Evolutionary conservation across 2,113 vertebrate species (phyloP), one percentile per base, ranked within the genome.

Genomic region (Clarias magur): DNA sequence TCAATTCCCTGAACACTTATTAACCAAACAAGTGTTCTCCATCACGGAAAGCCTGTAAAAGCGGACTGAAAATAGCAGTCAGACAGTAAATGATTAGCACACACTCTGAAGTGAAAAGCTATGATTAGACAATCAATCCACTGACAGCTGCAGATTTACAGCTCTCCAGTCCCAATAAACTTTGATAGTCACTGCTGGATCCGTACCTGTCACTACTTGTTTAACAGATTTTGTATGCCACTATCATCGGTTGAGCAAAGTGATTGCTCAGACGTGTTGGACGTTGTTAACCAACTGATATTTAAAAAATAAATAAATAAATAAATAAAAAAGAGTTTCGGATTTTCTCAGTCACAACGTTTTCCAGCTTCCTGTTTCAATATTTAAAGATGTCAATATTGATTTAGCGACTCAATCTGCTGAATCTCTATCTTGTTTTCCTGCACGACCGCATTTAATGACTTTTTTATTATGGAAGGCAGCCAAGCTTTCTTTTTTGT

Each of bases 11-110:
- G n/a, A 80, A 80, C 48, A 27, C 30, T 59, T 21, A 34, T 54
- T 78, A 87, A 87, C 59, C 68, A 12, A 83, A 79, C 81, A 83
- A 87, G 25, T 17, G 81, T 83, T 73, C 60, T 59, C 59, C 54
- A 88, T 72, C 70, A 73, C 8, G 25, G 19, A 21, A 62, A 12
- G 79, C 65, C 19, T 82, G 84, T 30, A 81, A 65, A 83, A 87
- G 73, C 53, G 15, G 65, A 63, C 80, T 75, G 80, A 65, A 85
- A 86, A 87, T 63, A 67, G 87, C 86, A 88, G 84, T 83, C 86
- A 89, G 84, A 38, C 34, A 80, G 83, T 89, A 90, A 91, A 91
- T 65, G 86, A 90, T 91, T 91, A 91, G 84, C 83, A 68, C 76
- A 12, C 62, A 60, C 82, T 90, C 86, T 73, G n/a, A 62, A 34